phyloP scores from a whole-genome alignment of 2,797 vertebrate species.

The Melanogrammus aeglefinus region DNA sequence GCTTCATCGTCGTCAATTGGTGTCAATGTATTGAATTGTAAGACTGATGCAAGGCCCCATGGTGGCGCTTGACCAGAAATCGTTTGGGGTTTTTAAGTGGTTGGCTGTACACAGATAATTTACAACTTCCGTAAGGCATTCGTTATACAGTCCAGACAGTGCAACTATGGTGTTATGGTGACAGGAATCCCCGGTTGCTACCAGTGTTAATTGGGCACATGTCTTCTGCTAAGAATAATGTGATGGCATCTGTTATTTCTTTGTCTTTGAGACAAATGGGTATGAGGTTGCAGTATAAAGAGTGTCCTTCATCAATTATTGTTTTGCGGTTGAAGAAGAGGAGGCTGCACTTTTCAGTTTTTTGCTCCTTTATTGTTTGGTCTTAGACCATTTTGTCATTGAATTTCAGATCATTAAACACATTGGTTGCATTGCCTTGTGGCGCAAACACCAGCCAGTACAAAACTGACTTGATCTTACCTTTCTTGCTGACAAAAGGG shows the following conservation, averaged over 20 bases:
- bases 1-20: too few species aligned
- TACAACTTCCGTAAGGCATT: constrained; percentile 5
- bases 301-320: background rate
- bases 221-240: background rate
- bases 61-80: too few species aligned
- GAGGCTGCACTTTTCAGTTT: background rate
- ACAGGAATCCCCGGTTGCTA: background rate
- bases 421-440: background rate
- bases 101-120: constrained; percentile 10
- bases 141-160: constrained; percentile 16
- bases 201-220: background rate
- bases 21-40: too few species aligned
- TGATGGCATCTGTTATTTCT: background rate
- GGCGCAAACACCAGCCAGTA: background rate
- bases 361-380: background rate
- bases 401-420: background rate
- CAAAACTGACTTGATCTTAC: background rate
- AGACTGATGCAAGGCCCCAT: too few species aligned
- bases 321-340: background rate
- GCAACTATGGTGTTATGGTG: constrained; percentile 20
- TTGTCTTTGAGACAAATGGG: background rate
- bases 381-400: background rate
- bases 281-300: background rate
- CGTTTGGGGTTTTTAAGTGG: background rate
- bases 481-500: background rate